phyloP scores from a whole-genome alignment of 2,113 vertebrate species.

The Gobio gobio region DNA sequence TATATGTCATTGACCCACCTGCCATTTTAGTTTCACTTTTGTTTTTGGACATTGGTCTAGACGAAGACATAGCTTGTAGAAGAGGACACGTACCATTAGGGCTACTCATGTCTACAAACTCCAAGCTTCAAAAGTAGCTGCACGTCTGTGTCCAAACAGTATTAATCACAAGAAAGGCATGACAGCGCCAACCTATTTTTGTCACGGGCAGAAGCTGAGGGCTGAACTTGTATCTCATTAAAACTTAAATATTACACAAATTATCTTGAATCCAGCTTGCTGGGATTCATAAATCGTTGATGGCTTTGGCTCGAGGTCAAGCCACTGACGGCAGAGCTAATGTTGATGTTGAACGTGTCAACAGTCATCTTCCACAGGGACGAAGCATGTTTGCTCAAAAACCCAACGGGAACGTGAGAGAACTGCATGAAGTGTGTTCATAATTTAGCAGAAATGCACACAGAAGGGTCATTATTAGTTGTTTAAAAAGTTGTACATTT shows the following conservation, averaged over 20 bases:
- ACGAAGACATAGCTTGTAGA: neutral
- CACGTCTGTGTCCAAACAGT: neutral
- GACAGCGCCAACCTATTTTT: slow-evolving; percentile 20
- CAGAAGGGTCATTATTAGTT: neutral
- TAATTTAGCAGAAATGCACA: neutral
- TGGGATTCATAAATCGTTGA: slow-evolving; percentile 22
- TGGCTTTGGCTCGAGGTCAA: slow-evolving; percentile 28
- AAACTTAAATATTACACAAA: slow-evolving; percentile 25
- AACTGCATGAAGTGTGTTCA: neutral
- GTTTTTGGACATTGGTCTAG: neutral
- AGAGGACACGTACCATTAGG: neutral
- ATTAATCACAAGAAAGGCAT: slow-evolving; percentile 17
- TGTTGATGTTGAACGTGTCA: neutral
- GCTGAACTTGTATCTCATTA: slow-evolving; percentile 17
- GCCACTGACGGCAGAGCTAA: slow-evolving; percentile 6
- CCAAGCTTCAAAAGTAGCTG: neutral
- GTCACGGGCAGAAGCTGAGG: neutral
- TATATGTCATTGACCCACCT: neutral
- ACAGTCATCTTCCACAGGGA: slow-evolving; percentile 6
- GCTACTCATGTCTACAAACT: neutral
- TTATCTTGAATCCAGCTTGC: neutral
- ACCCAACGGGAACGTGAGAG: neutral
- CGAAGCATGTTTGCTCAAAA: neutral
- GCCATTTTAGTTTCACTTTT: slow-evolving; percentile 11
- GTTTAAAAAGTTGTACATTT: neutral